Evolutionary conservation across 1,140 invertebrate species (phyloP), one percentile per base, ranked within the genome.

Genomic region (Agrypnia vestita): DNA sequence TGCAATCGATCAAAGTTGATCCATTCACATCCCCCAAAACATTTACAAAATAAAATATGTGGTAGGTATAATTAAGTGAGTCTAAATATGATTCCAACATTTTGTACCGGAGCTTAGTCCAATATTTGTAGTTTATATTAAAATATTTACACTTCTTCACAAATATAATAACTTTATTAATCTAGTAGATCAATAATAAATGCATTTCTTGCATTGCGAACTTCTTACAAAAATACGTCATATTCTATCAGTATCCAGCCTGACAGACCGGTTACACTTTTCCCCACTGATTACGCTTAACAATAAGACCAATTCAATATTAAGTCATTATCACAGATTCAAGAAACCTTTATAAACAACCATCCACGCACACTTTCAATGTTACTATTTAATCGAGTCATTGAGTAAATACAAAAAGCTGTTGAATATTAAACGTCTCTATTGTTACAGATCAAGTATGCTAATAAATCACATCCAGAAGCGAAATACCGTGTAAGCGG

Each of bases 241-340:
- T 74, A 74, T 71, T 21, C 67, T 56, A 74, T 74, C 71, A 56
- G 53, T 74, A 56, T 43, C 71, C 53, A 74, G 71, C 51, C 71
- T 74, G 71, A 56, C 17, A 56, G 49, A 74, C 51, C 44, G 53
- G 53, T 55, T 55, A 56, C 51, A 71, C 67, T 56, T 55, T 44
- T 13, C 49, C 62, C 55, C 47, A 21, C 44, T 49, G 56, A 62
- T 62, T 64, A 62, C n/a, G 62, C 44, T 49, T 76, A 76, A 62
- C 56, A 76, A 77, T 77, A 77, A 62, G 46, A 77, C 75, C 75
- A 67, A 51, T 77, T 67, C 59, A 61, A 76, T 25, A 76, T 76
- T 76, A 77, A 76, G 73, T 82, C 78, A 76, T 80, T 82, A 82
- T 82, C 81, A 82, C 81, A 82, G 81, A 80, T 82, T 82, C 76